Evolutionary conservation across 2,113 vertebrate species (phyloP), one percentile per base, ranked within the genome.

Genomic region (Caranx ignobilis): DNA sequence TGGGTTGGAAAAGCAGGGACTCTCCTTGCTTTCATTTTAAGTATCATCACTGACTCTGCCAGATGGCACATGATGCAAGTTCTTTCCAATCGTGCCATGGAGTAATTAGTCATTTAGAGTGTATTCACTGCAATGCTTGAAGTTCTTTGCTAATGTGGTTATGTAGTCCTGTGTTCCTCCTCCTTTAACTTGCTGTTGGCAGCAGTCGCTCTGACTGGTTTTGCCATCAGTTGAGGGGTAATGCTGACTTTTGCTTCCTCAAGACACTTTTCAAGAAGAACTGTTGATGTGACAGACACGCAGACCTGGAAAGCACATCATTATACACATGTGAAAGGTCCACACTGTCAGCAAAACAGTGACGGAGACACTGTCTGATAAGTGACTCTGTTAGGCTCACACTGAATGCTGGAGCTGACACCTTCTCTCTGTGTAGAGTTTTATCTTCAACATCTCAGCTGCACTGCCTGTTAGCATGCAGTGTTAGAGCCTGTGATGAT

Each of bases 311-410:
- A 69, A 69, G 32, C 63, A 39, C 70, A 56, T 72, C 61, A 70
- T n/a, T 48, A 16, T 65, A 55, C 50, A 50, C 75, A 47, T 76
- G 61, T 76, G 57, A 88, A 75, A 76, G 71, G 71, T 78, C 56
- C 34, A 57, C 65, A 62, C 72, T 87, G 68, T 76, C 75, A 89
- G 77, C 76, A 35, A 32, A 54, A 48, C 57, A 78, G 57, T 73
- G 74, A 93, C 86, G 62, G 82, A 81, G 71, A 63, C 71, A 69
- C 56, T 16, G 52, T 41, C 80, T 47, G 55, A 57, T 70, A 80
- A 41, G 55, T 70, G 82, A 74, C 52, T 81, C 26, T n/a, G 34
- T 76, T 12, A 62, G 41, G 55, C 62, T 12, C 45, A 73, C 43
- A 75, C 31, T 61, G 55, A 67, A 61, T 21, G 47, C 55, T 66